These are phyloP conservation scores for Pan troglodytes DNA, from an alignment of 2,113 vertebrate species.

Conservation along the genomic window NHGRI_mPanTro3-v2.1_pri NC_086015.1:85039501-85040000, in stretches of 20 bases:
- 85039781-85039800: constrained; percentile 27
- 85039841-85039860: constrained; percentile 48
- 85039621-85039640: neutral
- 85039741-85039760: neutral
- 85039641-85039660: neutral
- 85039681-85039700: neutral
- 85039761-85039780: neutral
- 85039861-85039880: constrained; percentile 32
- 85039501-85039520: neutral
- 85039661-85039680: neutral
- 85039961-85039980: constrained; percentile 75
- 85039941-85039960: constrained; percentile 74
- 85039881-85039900: constrained; percentile 64
- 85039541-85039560: neutral
- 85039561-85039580: neutral
- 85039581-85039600: neutral
- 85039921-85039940: constrained; percentile 52
- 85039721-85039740: neutral
- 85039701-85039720: constrained; percentile 8
- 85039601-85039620: neutral
- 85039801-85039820: neutral
- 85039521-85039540: neutral
- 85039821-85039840: constrained; percentile 45
- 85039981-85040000: constrained; percentile 70
- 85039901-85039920: constrained; percentile 67